Base-by-base conservation (phyloP, 2,113 vertebrate species). In the Channa argus region DNA sequence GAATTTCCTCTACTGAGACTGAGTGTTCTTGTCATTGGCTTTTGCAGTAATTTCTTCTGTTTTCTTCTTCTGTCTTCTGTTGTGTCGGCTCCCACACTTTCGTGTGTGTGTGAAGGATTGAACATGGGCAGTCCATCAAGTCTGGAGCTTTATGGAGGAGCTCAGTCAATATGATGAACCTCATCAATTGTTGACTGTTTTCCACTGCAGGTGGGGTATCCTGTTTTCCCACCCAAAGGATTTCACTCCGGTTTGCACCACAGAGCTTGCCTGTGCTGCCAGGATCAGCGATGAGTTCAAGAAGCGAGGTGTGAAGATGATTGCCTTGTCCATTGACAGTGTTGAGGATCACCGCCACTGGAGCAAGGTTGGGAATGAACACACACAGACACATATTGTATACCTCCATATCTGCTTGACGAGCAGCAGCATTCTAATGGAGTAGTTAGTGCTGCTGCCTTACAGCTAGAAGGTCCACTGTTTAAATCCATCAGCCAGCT, bases 171-270 rank as follows among this genome's bases (percentile, higher is more conserved):
- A 41, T 2, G 4, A 41, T 41, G 6, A 41, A 41, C 6, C n/a
- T 61, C 4, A 49, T 13, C 9, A 11, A 8, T 37, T n/a, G 11
- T 2, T 71, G 33, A 37, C 1, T 11, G 3, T 59, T 36, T 60
- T 44, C 14, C n/a, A 47, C 82, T 86, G 33, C 82, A 99, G 98
- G 67, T 99, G 98, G 98, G 97, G 97, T 6, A 92, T 99, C 83
- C 93, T 99, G 76, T 99, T 99, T 87, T 99, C 98, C 33, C 98
- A 99, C 88, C 98, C 98, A 0, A 93, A 92, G 56, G 98, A 99
- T 89, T 99, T 96, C 75, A 99, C 98, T 0, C 98, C 98, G 0
- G 98, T 99, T 15, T 99, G 98, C 79, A 99, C 98, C 77, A 99
- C 98, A 0, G 98, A 99, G 90, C 95, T 99, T 0, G 97, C 96